These are phyloP conservation scores for Apamea sordens DNA, from an alignment of 2,888 invertebrate species.

Conservation along the genomic window DNA sequence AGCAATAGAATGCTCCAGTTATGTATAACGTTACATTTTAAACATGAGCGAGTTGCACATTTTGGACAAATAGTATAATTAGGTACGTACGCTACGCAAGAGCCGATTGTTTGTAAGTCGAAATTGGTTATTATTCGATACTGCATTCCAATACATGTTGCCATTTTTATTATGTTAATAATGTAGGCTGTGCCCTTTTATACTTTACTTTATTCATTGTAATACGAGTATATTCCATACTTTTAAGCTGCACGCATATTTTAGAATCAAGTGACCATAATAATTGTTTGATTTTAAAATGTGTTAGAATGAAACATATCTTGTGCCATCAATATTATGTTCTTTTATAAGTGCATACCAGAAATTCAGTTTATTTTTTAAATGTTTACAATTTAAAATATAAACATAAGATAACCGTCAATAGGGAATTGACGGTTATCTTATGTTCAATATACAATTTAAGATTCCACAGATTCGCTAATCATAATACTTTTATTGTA, in stretches of 20 bases:
- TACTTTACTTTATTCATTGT: constrained; percentile 46
- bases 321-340: constrained; percentile 49
- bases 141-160: constrained; percentile 62
- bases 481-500: constrained; percentile 29
- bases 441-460: constrained; percentile 34
- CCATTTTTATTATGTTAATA: constrained; percentile 51
- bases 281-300: constrained; percentile 52
- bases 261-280: constrained; percentile 56
- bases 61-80: constrained; percentile 47
- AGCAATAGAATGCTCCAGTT: too few species aligned
- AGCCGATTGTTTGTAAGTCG: constrained; percentile 16
- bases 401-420: too few species aligned
- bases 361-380: constrained; percentile 27
- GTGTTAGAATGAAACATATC: constrained; percentile 45
- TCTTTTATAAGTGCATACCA: constrained; percentile 15
- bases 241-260: constrained; percentile 31
- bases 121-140: constrained; percentile 38
- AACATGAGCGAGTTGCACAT: neutral
- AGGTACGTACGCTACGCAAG: constrained; percentile 10
- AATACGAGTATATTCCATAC: constrained; percentile 40
- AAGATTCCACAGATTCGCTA: constrained; percentile 24
- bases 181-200: constrained; percentile 61
- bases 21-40: neutral
- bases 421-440: constrained; percentile 35
- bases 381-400: constrained; percentile 30